Base-by-base conservation (phyloP, 2,888 invertebrate species). In the Oxyteleia sp. region DNA sequence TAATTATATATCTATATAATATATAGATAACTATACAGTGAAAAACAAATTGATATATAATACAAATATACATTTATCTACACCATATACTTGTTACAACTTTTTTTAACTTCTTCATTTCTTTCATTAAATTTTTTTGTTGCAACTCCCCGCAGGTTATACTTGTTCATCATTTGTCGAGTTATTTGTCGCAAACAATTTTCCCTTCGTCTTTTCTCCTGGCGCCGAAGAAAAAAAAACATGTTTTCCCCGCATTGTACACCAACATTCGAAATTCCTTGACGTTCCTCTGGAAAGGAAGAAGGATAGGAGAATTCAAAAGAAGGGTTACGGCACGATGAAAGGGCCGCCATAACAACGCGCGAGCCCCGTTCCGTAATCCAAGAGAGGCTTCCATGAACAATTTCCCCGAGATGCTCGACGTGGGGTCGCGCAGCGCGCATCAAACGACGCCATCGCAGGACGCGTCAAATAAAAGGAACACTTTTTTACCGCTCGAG, bases 321-420 rank as follows among this genome's bases (percentile, higher is more conserved):
- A 15, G 59, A 61, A 61, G 59, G 59, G 59, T 61, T 61, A 61
- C 15, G 43, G 41, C 43, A 26, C 43, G 41, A 57, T 57, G 57
- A 75, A 75, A 75, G 75, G 35, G 32, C 55, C 64, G 64, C 32
- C 74, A 64, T 55, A 74, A 74, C 74, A 74, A 55, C 55, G 55
- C 63, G 64, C 55, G 23, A 63, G 43, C 43, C 23, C 15, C 51
- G 63, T 64, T 75, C 41, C 13, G 75, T 64, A 64, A 64, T 66
- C 57, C 18, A 75, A 64, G 75, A 43, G 32, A 26, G 45, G 20
- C 53, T 53, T 74, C 63, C 47, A 57, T 75, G 64, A 75, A 64
- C 64, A 76, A 76, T 64, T 64, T 23, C 49, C 15, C 18, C 38
- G 57, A 15, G 53, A 61, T 75, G 64, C 64, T 66, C 75, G 13